Evolutionary conservation across 2,797 vertebrate genomes (phyloP), one percentile per base, ranked within the genome.

Genomic region (Trachurus trachurus): DNA sequence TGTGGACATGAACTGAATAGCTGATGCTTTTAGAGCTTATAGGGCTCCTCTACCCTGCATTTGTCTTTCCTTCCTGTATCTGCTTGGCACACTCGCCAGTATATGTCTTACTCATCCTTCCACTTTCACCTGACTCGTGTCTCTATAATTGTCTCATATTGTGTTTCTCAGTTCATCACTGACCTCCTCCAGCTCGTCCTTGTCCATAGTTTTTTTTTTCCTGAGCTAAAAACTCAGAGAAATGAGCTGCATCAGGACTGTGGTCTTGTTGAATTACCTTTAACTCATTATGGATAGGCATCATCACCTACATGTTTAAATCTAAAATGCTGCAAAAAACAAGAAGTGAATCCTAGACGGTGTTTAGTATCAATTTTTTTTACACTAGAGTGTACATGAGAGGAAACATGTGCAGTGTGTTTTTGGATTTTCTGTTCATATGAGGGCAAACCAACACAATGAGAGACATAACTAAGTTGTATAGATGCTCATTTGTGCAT

Each of bases 71-170:
- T 6, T 70, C 29, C 13, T 17, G 5, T 45, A 49, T 64, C 67
- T 42, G 60, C 61, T 81, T 21, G 26, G 58, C 53, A 54, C 9
- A 54, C 9, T 59, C 63, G 59, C 79, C 80, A 69, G 66, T 63
- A 59, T 76, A 71, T 50, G 60, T 78, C 74, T 61, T 13, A 37
- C 49, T 76, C 79, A 71, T 47, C 29, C 52, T 49, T 34, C 84
- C 37, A 49, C 71, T 26, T 12, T 3, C 68, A 71, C 66, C 70
- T 75, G 57, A 67, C 74, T 54, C 29, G 17, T 54, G 66, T 67
- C 49, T 84, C 57, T 26, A 58, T 26, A 58, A 84, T 76, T 74
- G 63, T 71, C 12, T 68, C 26, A 66, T 47, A 66, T 47, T 76
- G 66, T 59, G 54, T 47, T 61, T 74, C 66, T 63, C 71, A 34